phyloP scores from a whole-genome alignment of 2,113 vertebrate species.

The Sapajus apella region DNA sequence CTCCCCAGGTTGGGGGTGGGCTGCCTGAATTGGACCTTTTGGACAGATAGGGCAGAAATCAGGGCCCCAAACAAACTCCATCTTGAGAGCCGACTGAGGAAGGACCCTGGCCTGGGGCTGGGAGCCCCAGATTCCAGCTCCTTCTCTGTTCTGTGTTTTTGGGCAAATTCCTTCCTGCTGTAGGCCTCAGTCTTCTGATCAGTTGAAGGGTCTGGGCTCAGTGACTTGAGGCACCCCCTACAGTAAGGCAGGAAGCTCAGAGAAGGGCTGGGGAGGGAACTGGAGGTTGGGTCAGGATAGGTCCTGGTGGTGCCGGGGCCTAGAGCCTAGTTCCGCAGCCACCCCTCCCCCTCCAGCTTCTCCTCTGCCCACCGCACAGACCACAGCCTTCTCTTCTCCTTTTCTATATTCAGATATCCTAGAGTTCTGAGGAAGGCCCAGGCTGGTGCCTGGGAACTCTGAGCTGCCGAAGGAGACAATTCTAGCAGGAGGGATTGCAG shows the following conservation, averaged over 20 bases:
- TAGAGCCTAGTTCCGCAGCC: neutral
- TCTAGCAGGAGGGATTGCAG: neutral
- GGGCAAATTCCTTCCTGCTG: neutral
- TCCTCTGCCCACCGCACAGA: neutral
- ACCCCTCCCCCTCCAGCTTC: neutral
- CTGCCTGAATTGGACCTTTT: neutral
- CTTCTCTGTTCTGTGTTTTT: neutral
- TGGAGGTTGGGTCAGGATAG: neutral
- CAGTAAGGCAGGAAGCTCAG: neutral
- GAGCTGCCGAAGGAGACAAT: neutral
- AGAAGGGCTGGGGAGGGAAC: neutral
- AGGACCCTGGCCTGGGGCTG: neutral
- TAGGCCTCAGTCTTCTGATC: neutral
- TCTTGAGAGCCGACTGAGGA: neutral
- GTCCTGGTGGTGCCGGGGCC: neutral
- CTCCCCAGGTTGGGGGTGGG: too few relatives aligned
- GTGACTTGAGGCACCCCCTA: neutral
- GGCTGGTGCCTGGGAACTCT: neutral
- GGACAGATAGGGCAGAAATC: neutral
- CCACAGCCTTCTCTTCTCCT: constrained; percentile 58
- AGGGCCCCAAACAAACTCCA: neutral
- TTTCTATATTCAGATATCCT: constrained; percentile 68
- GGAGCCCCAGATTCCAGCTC: neutral
- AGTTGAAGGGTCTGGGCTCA: neutral
- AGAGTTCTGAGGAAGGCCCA: neutral